A percentile compares a stretch with the other conserved stretches of the same genome.
These are phyloP conservation scores for Cecidostiba fungosa DNA, from an alignment of 2,888 invertebrate genomes.

Conservation along the genomic window DNA sequence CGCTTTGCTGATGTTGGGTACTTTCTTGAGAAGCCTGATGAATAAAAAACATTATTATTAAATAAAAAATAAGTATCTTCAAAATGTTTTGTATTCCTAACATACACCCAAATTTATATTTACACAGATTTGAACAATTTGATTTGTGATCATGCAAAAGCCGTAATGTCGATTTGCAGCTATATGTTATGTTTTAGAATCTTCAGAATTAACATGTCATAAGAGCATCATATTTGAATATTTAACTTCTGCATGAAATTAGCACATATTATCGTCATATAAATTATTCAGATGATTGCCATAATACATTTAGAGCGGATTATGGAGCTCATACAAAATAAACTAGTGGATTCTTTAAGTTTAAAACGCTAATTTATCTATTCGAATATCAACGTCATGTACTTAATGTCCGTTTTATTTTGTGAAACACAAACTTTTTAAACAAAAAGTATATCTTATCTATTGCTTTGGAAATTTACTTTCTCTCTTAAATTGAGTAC, in stretches of 20 bases:
- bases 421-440: too few species aligned
- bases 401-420: too few species aligned
- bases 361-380: neutral
- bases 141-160: too few species aligned
- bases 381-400: too few species aligned
- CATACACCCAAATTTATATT: too few species aligned
- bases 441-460: too few species aligned
- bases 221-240: neutral
- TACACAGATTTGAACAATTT: neutral
- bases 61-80: neutral
- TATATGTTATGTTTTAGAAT: neutral
- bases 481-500: too few species aligned
- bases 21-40: neutral
- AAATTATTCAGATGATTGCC: constrained; percentile 27
- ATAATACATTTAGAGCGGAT: neutral
- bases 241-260: constrained; percentile 23
- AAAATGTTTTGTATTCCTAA: too few species aligned
- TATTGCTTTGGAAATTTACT: too few species aligned
- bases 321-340: neutral
- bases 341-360: neutral
- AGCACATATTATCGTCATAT: neutral
- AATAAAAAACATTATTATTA: neutral
- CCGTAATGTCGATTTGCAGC: neutral
- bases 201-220: neutral
- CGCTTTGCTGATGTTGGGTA: neutral